phyloP scores from a whole-genome alignment of 1,140 invertebrate genomes.

The Bombus turneri region DNA sequence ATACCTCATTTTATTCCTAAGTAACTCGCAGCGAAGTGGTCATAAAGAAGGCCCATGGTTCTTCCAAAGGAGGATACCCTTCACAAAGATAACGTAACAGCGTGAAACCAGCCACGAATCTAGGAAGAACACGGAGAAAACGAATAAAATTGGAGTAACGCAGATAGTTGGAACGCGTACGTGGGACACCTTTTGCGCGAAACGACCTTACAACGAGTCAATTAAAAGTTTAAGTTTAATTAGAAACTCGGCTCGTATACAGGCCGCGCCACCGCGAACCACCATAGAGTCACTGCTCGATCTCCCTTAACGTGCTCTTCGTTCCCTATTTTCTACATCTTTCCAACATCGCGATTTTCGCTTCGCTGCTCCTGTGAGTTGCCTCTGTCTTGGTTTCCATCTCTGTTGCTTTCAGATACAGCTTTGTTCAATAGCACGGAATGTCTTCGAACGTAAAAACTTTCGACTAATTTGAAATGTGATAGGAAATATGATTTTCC shows the following conservation, averaged over 20 bases:
- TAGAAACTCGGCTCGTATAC: slow-evolving; percentile 76
- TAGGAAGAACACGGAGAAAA: not conserved
- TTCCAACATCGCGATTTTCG: not conserved
- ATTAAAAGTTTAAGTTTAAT: slow-evolving; percentile 83
- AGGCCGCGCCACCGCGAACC: slow-evolving; percentile 3
- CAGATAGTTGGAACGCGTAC: slow-evolving; percentile 31
- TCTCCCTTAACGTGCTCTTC: slow-evolving; percentile 3
- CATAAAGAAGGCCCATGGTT: not conserved
- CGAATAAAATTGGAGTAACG: slow-evolving; percentile 46
- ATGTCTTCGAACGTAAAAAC: too few relatives aligned
- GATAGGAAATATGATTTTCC: too few relatives aligned
- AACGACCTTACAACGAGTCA: slow-evolving; percentile 79
- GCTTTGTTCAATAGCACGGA: too few relatives aligned
- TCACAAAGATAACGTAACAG: not conserved
- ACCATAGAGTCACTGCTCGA: slow-evolving; percentile 18
- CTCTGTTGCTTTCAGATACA: not conserved
- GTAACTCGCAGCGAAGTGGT: slow-evolving; percentile 23
- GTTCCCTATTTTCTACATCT: slow-evolving; percentile 26
- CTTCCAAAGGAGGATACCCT: not conserved
- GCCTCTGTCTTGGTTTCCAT: not conserved
- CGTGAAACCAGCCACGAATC: not conserved
- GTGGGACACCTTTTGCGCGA: slow-evolving; percentile 68
- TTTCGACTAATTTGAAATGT: too few relatives aligned
- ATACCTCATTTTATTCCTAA: not conserved
- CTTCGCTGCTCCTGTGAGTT: not conserved